phyloP scores from a whole-genome alignment of 2,113 vertebrate genomes.

The Anarrhichthys ocellatus region DNA sequence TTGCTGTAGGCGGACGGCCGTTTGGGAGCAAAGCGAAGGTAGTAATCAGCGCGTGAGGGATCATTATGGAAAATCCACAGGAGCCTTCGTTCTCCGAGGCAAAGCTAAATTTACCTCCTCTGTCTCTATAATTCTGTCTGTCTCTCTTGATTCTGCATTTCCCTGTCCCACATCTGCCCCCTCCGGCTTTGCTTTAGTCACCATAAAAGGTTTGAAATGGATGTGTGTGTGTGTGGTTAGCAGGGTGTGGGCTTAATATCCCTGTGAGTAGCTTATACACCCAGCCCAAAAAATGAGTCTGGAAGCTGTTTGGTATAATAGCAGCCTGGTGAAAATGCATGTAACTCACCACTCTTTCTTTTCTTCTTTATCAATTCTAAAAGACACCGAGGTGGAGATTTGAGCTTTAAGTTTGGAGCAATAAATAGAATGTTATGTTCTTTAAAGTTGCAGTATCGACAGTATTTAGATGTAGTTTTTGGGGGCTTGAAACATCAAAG shows the following conservation, averaged over 20 bases:
- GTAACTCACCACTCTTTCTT: neutral
- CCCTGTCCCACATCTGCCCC: constrained; percentile 3
- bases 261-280: constrained; percentile 32
- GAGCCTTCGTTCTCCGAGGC: constrained; percentile 61
- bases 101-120: constrained; percentile 64
- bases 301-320: constrained; percentile 12
- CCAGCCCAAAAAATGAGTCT: constrained; percentile 46
- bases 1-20: constrained; percentile 12
- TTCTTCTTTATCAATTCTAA: neutral
- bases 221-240: constrained; percentile 60
- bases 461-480: neutral
- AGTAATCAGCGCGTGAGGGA: constrained; percentile 73
- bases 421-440: neutral
- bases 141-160: constrained; percentile 21
- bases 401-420: neutral
- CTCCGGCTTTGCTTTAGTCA: constrained; percentile 17
- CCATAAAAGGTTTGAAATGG: constrained; percentile 37
- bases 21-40: constrained; percentile 57
- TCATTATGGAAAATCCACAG: constrained; percentile 76
- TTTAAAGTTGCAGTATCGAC: constrained; percentile 20
- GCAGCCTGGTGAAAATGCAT: constrained; percentile 2
- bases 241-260: constrained; percentile 58
- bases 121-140: constrained; percentile 36
- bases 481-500: constrained; percentile 56
- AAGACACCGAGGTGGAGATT: neutral